phyloP scores from a whole-genome alignment of 2,797 vertebrate genomes.

The Mallotus villosus region DNA sequence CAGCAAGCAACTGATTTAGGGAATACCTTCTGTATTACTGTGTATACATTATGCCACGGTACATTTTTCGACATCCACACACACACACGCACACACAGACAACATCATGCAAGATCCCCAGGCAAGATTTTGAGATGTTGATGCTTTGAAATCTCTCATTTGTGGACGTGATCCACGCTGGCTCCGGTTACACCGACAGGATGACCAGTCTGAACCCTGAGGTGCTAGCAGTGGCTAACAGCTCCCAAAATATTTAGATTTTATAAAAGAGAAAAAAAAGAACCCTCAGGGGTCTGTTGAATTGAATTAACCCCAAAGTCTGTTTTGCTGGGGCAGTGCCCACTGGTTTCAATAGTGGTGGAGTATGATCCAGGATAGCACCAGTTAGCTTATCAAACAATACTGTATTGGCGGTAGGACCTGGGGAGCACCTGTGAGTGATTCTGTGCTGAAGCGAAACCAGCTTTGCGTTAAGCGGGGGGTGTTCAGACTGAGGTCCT shows the following conservation, averaged over 20 bases:
- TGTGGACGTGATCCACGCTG: neutral
- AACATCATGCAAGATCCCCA: slow-evolving; percentile 4
- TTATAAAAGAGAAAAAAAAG: no score
- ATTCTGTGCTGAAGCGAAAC: slow-evolving; percentile 37
- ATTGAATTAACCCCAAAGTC: neutral
- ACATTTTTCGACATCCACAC: no score
- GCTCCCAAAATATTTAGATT: neutral
- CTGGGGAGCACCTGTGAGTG: slow-evolving; percentile 37
- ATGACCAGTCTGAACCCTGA: slow-evolving; percentile 13
- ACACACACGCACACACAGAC: slow-evolving; percentile 14
- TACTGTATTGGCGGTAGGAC: neutral
- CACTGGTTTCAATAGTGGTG: neutral
- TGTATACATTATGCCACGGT: neutral
- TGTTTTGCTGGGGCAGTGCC: neutral
- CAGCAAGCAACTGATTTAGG: slow-evolving; percentile 30
- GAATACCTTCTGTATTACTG: slow-evolving; percentile 1
- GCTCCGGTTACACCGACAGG: slow-evolving; percentile 24
- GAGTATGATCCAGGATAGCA: neutral
- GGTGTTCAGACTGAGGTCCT: slow-evolving; percentile 26
- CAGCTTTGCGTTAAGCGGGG: slow-evolving; percentile 7
- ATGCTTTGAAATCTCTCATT: slow-evolving; percentile 23
- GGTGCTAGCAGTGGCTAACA: slow-evolving; percentile 23
- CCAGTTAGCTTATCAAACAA: neutral
- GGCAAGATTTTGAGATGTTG: neutral
- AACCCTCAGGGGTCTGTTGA: neutral